Evolutionary conservation across 2,888 invertebrate genomes (phyloP).

Genomic region (Dasypolia templi): DNA sequence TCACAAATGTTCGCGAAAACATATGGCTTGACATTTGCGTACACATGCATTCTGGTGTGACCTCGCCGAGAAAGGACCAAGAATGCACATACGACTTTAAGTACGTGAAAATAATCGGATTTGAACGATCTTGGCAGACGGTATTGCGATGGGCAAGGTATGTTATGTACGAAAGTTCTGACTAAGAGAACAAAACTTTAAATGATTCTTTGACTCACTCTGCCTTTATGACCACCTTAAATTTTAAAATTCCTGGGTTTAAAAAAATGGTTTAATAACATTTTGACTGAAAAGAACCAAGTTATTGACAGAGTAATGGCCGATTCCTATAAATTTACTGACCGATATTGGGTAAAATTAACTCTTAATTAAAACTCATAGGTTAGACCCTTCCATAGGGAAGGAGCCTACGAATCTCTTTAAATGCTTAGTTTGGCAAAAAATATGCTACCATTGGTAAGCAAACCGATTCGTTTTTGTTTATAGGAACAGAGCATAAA

Average conservation of each 20-base stretch:
- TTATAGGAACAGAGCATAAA: too few species aligned
- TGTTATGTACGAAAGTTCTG: background rate
- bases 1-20: conserved; percentile 60
- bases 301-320: too few species aligned
- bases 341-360: too few species aligned
- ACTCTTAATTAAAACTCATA: too few species aligned
- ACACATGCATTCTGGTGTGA: conserved; percentile 45
- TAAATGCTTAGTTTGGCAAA: too few species aligned
- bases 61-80: conserved; percentile 51
- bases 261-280: background rate
- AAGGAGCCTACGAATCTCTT: too few species aligned
- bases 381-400: too few species aligned
- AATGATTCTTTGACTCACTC: background rate
- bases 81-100: conserved; percentile 40
- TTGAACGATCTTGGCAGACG: conserved; percentile 20
- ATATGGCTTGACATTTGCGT: conserved; percentile 64
- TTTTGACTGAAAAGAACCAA: background rate
- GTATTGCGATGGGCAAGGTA: background rate
- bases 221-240: background rate
- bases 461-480: too few species aligned
- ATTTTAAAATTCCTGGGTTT: background rate
- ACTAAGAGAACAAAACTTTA: background rate
- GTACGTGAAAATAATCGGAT: conserved; percentile 47
- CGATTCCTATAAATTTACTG: too few species aligned
- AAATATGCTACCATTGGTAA: too few species aligned